Base-by-base conservation (phyloP, 2,888 invertebrate species). In the Eucera pruinosa region DNA sequence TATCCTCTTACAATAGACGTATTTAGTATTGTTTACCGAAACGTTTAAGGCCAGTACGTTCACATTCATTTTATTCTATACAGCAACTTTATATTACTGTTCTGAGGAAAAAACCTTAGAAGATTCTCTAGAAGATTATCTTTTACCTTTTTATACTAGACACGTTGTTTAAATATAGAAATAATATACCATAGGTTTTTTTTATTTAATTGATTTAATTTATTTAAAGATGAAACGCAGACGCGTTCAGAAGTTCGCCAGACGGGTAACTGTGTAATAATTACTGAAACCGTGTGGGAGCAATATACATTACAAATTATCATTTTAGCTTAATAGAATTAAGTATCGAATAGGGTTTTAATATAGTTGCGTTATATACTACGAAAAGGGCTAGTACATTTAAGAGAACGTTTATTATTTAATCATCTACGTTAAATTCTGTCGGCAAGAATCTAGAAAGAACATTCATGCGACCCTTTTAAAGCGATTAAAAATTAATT, bases 191-290 rank as follows among this genome's bases (percentile, higher is more conserved):
- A 33, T 33, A 33, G 7, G 33, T 33, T 13, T 13, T 13, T 58
- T 39, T 43, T 18, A n/a, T 18, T 13, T 0, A 27, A 2, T n/a
- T 2, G 1, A n/a, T 18, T 27, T 57, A 33, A 33, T 33, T 33
- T 5, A 33, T 33, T 33, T n/a, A n/a, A n/a, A n/a, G n/a, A 7
- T 33, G 33, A 33, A 33, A 7, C 81, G 81, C 78, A 30, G 18
- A 64, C 39, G 62, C 74, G 80, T 81, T 81, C 76, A 76, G 73
- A 79, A 89, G 89, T 88, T 89, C 88, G 73, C 68, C 62, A 67
- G 82, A 81, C 88, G 89, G 89, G 89, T 89, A 82, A 68, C 60
- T 43, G 18, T 60, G 3, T 47, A 45, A 43, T n/a, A 52, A 20
- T 18, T n/a, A 27, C 6, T 15, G 50, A 61, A 39, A 48, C 54